Percentiles rank a stretch among this genome's conserved stretches.
Conservation (phyloP, 2,797 vertebrate species). For the Salarias fasciatus region DNA sequence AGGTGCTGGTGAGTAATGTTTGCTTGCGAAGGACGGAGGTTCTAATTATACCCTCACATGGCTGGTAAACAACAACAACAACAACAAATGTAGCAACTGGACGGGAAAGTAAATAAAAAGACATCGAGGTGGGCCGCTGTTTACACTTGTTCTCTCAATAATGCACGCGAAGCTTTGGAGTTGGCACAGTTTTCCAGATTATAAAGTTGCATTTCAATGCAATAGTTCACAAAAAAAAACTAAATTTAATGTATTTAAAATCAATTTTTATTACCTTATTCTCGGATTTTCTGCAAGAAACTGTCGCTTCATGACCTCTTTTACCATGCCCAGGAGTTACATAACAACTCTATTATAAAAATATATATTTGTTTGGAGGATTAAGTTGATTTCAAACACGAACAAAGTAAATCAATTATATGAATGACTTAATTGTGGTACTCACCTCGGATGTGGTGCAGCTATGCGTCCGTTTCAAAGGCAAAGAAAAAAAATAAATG, state of each 20-base stretch:
- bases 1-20: slow-evolving; percentile 72
- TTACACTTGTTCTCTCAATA: no score
- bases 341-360: neutral
- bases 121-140: neutral
- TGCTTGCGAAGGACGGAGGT: slow-evolving; percentile 57
- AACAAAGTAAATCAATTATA: neutral
- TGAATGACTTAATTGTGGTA: slow-evolving; percentile 1
- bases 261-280: no score
- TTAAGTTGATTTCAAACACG: neutral
- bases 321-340: neutral
- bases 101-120: neutral
- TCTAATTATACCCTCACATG: slow-evolving; percentile 71
- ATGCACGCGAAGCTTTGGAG: no score
- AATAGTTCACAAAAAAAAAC: no score
- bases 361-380: neutral
- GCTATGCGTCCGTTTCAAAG: slow-evolving; percentile 18
- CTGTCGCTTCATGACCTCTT: neutral
- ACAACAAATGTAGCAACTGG: slow-evolving; percentile 46
- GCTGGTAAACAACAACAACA: slow-evolving; percentile 60
- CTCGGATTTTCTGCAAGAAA: no score
- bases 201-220: no score
- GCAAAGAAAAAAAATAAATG: neutral
- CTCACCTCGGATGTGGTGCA: slow-evolving; percentile 50
- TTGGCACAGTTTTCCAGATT: no score
- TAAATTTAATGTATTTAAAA: no score